These are phyloP conservation scores for Otolemur garnettii DNA, from an alignment of 2,113 vertebrate genomes.

Conservation along the genomic window DNA sequence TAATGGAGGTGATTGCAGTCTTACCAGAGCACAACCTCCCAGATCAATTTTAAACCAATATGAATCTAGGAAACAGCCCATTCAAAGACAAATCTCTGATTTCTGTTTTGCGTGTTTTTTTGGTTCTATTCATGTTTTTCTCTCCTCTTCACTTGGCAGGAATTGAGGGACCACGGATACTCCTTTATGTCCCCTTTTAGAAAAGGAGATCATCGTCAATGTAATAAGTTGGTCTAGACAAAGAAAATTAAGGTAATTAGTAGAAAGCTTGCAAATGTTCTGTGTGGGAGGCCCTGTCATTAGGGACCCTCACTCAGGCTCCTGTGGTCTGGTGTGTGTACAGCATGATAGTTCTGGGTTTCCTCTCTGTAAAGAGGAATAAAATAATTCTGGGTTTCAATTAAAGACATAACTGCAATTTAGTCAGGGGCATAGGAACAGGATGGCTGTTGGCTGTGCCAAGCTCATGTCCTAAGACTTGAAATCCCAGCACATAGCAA, in stretches of 20 bases:
- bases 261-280: conserved; percentile 84
- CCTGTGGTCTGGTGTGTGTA: conserved; percentile 86
- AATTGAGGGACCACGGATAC: conserved; percentile 51
- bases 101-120: conserved; percentile 80
- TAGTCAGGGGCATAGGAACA: conserved; percentile 73
- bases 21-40: background rate
- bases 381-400: conserved; percentile 84
- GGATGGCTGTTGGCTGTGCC: conserved; percentile 65
- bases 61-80: conserved; percentile 63
- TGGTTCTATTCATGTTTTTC: conserved; percentile 73
- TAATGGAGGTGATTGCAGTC: background rate
- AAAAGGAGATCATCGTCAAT: conserved; percentile 65
- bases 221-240: conserved; percentile 86
- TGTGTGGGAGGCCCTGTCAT: conserved; percentile 87
- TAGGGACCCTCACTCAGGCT: conserved; percentile 85
- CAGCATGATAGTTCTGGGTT: conserved; percentile 83
- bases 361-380: conserved; percentile 82
- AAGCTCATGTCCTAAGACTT: conserved; percentile 82
- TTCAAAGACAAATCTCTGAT: conserved; percentile 73
- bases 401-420: conserved; percentile 84
- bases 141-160: conserved; percentile 77
- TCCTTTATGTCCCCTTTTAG: conserved; percentile 63
- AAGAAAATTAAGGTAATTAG: conserved; percentile 87
- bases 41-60: background rate
- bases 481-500: conserved; percentile 79